Conservation (phyloP, 2,888 invertebrate species). For the Ornithoptera priamus region DNA sequence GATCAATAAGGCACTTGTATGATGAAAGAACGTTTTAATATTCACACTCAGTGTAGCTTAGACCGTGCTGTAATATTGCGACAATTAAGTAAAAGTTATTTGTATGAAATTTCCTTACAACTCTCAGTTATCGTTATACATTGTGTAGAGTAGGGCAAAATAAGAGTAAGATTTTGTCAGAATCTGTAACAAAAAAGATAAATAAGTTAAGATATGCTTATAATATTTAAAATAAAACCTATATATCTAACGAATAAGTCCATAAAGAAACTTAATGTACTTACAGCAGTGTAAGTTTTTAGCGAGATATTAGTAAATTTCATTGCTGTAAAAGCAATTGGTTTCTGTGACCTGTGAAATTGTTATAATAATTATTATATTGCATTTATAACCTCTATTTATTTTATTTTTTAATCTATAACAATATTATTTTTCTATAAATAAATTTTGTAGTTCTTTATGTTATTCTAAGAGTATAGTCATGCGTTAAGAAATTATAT, state of each 20-base stretch:
- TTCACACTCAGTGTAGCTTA: too few relatives aligned
- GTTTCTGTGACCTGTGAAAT: conserved; percentile 61
- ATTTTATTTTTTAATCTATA: background rate
- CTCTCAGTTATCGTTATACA: conserved; percentile 59
- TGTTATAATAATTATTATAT: background rate
- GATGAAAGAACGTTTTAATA: too few relatives aligned
- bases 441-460: too few relatives aligned
- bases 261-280: conserved; percentile 30
- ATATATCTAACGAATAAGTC: too few relatives aligned
- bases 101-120: background rate
- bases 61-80: too few relatives aligned
- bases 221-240: too few relatives aligned
- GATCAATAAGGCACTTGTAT: too few relatives aligned
- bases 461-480: too few relatives aligned
- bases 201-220: too few relatives aligned
- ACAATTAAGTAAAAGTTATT: too few relatives aligned
- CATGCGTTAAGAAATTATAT: too few relatives aligned
- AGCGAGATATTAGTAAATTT: conserved; percentile 69
- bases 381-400: background rate
- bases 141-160: conserved; percentile 71
- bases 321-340: conserved; percentile 71
- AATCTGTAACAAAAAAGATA: conserved; percentile 56
- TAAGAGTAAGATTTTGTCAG: conserved; percentile 71
- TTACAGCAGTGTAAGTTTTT: conserved; percentile 67
- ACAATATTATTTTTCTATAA: background rate